Evolutionary conservation across 1,140 invertebrate genomes (phyloP).

Genomic region (Cryptotermes secundus): DNA sequence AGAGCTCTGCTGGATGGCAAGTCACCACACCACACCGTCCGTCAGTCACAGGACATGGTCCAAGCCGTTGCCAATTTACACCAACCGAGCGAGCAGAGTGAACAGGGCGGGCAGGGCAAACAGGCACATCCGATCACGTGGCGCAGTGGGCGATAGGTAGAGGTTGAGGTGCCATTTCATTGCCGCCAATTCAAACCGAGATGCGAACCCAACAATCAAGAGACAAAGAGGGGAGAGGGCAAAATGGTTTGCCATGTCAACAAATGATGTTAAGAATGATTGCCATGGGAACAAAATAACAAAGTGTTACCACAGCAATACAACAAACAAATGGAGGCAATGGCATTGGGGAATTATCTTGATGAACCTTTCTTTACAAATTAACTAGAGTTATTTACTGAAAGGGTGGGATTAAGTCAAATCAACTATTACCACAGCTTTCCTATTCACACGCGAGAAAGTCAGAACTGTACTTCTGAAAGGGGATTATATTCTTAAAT

Average conservation of each 20-base stretch:
- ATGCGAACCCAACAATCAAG: constrained; percentile 69
- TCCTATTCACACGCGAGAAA: neutral
- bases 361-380: constrained; percentile 29
- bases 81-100: constrained; percentile 33
- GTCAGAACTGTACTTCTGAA: neutral
- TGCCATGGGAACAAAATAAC: constrained; percentile 48
- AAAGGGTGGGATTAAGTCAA: constrained; percentile 26
- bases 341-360: constrained; percentile 29
- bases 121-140: constrained; percentile 34
- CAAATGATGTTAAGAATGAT: constrained; percentile 56
- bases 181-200: constrained; percentile 58
- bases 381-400: constrained; percentile 27
- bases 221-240: constrained; percentile 68
- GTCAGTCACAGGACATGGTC: constrained; percentile 21
- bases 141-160: constrained; percentile 31
- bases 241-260: constrained; percentile 78
- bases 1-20: constrained; percentile 66
- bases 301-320: constrained; percentile 37
- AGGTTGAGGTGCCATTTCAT: constrained; percentile 47
- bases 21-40: constrained; percentile 31
- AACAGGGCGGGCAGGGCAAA: constrained; percentile 36
- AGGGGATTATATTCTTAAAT: neutral
- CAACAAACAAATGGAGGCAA: constrained; percentile 36
- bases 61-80: constrained; percentile 26
- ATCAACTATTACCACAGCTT: constrained; percentile 33